Percentiles rank a stretch among this genome's conserved stretches.
Conservation (phyloP, 2,113 vertebrate species). For the Mus musculus region DNA sequence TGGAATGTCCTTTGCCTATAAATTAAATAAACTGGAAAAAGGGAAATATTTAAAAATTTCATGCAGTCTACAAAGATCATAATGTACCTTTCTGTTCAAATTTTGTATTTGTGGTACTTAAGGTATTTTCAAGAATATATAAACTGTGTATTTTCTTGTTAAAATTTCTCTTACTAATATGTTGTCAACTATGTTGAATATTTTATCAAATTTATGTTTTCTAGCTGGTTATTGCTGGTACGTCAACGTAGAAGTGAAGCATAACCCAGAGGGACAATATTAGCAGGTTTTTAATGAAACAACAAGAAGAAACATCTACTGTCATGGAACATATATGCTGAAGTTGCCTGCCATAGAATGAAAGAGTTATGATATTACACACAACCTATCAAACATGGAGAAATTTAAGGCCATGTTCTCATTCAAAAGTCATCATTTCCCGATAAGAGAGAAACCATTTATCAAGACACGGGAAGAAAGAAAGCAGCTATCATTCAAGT, state of each 20-base stretch:
- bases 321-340: conserved; percentile 52
- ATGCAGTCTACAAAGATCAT: not conserved
- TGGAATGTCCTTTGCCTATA: not conserved
- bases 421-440: conserved; percentile 67
- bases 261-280: not conserved
- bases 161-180: not conserved
- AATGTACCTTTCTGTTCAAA: not conserved
- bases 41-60: conserved; percentile 10
- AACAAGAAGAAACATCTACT: conserved; percentile 51
- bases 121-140: not conserved
- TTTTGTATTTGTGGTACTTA: not conserved
- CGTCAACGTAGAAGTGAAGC: conserved; percentile 17
- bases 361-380: conserved; percentile 65
- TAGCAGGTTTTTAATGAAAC: conserved; percentile 50
- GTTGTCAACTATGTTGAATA: not conserved
- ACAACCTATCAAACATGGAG: conserved; percentile 47
- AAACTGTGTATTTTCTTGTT: not conserved
- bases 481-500: conserved; percentile 54
- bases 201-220: conserved; percentile 37
- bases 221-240: not conserved
- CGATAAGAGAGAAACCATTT: conserved; percentile 54
- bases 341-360: conserved; percentile 45
- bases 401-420: conserved; percentile 53
- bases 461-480: conserved; percentile 68
- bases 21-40: conserved; percentile 1